These are phyloP conservation scores for Dolichotis patagonum DNA, from an alignment of 2,113 vertebrate species.

Conservation along the genomic window DNA sequence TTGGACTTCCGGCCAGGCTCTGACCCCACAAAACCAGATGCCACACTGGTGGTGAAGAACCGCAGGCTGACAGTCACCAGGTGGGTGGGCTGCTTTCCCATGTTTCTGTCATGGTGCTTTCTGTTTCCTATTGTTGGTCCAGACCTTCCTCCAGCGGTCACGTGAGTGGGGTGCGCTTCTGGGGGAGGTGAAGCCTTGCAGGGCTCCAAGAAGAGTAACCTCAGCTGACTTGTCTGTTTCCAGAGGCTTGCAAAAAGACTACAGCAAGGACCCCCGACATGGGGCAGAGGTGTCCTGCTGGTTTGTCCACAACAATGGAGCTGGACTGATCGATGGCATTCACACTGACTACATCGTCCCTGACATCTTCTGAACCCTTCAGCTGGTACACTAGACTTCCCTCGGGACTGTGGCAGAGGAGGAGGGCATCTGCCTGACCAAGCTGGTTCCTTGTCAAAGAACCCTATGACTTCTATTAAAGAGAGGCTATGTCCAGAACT, in stretches of 20 bases:
- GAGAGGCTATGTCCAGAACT: neutral
- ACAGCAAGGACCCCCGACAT: slow-evolving; percentile 85
- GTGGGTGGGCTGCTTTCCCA: slow-evolving; percentile 76
- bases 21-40: slow-evolving; percentile 88
- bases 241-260: slow-evolving; percentile 97
- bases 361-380: slow-evolving; percentile 83
- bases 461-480: slow-evolving; percentile 66
- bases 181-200: neutral
- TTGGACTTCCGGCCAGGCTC: slow-evolving; percentile 86
- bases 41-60: slow-evolving; percentile 91
- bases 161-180: neutral
- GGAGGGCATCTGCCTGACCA: neutral
- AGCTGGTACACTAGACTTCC: neutral
- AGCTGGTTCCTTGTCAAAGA: neutral
- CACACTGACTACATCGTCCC: slow-evolving; percentile 91
- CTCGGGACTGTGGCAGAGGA: neutral
- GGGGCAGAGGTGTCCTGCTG: slow-evolving; percentile 92
- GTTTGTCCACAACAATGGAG: slow-evolving; percentile 94
- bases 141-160: neutral
- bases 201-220: neutral
- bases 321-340: slow-evolving; percentile 92
- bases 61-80: slow-evolving; percentile 90
- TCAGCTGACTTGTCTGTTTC: neutral
- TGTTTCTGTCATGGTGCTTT: neutral
- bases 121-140: fast-evolving